These are phyloP conservation scores for Cheilosia grossa DNA, from an alignment of 2,888 invertebrate species.

Conservation along the genomic window DNA sequence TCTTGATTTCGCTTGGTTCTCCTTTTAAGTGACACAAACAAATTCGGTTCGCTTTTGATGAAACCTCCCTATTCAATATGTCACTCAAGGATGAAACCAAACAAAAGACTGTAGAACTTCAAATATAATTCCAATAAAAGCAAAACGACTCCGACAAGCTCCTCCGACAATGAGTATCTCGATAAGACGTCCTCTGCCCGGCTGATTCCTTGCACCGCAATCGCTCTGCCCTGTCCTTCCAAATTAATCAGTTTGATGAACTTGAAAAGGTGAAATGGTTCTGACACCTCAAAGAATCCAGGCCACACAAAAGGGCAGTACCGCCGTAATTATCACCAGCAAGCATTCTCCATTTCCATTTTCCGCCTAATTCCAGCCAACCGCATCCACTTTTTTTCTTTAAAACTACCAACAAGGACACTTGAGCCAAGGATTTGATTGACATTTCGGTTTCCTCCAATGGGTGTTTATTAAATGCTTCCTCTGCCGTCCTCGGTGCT, in stretches of 20 bases:
- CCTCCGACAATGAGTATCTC: constrained; percentile 13
- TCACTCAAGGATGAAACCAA: constrained; percentile 46
- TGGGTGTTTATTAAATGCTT: constrained; percentile 69
- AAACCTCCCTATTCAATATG: constrained; percentile 3
- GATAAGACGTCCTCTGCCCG: neutral
- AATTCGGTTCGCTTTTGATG: constrained; percentile 7
- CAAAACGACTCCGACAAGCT: neutral
- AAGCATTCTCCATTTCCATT: constrained; percentile 11
- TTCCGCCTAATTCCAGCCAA: neutral
- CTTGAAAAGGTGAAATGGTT: constrained; percentile 62
- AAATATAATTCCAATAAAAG: constrained; percentile 18
- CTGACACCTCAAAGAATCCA: constrained; percentile 59
- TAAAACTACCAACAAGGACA: constrained; percentile 56
- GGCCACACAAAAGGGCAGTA: constrained; percentile 34
- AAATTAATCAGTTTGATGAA: constrained; percentile 67
- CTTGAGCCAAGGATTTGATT: constrained; percentile 64
- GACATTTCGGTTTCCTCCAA: constrained; percentile 64
- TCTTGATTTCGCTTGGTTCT: constrained; percentile 38
- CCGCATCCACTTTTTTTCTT: neutral
- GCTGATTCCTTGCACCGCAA: constrained; percentile 1
- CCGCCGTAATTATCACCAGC: constrained; percentile 56
- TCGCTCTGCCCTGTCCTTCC: neutral
- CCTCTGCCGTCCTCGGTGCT: neutral
- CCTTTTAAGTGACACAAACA: constrained; percentile 60
- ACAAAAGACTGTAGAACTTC: neutral